Base-by-base conservation (phyloP, 2,797 vertebrate genomes). In the Eulemur mongoz region DNA sequence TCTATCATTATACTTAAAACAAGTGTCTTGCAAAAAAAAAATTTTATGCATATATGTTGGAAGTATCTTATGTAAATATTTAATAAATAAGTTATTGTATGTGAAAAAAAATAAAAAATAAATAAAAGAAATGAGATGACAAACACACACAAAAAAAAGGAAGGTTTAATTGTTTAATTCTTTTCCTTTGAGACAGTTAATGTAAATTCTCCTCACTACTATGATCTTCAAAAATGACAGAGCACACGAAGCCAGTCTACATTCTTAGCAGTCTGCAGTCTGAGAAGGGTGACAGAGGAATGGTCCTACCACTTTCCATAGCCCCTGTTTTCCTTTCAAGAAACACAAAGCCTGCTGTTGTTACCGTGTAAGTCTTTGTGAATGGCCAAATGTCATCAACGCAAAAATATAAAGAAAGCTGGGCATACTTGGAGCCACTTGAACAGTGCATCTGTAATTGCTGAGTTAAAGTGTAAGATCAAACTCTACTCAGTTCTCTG, bases 211-310 rank as follows among this genome's bases (percentile, higher is more conserved):
- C 69, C 82, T 86, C 81, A 57, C 52, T 52, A 57, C 52, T 52
- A 54, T 92, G 96, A 96, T 91, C 75, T 89, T 95, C 48, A 88
- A 94, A 95, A 94, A 75, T 94, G 91, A 96, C 75, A 88, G 23
- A 25, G 72, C n/a, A 82, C 50, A 52, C 90, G 75, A 96, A 96
- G 20, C 30, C 84, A 85, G 48, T 85, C 80, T 95, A 52, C 40
- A 52, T 91, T 96, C n/a, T 91, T 73, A 92, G 69, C 38, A 65
- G 45, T 93, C 45, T 89, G 72, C 35, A 82, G 50, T 93, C 67
- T 0, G 1, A 86, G 52, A 40, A 87, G 52, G 48, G 22, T 63
- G 38, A 88, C 5, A 65, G 18, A 92, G 13, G 7, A 86, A 91
- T 7, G 5, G 22, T 83, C 48, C 85, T 7, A 90, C 27, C 38